phyloP scores from a whole-genome alignment of 2,113 vertebrate species.

The Anthoscopus minutus region DNA sequence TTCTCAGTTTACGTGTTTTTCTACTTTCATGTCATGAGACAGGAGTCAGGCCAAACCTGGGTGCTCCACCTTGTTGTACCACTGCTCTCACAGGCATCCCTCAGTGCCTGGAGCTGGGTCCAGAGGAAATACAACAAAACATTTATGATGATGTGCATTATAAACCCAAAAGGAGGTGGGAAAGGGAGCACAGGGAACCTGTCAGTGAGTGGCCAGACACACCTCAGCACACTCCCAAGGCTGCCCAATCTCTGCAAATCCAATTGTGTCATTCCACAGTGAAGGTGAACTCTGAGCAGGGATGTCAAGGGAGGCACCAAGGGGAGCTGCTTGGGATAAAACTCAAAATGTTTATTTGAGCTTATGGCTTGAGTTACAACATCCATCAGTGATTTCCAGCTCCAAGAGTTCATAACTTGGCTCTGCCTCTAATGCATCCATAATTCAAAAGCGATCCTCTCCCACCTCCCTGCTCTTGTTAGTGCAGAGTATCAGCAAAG shows the following conservation, averaged over 20 bases:
- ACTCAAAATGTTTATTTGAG: not conserved
- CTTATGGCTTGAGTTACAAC: not conserved
- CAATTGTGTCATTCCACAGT: not conserved
- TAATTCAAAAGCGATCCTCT: not conserved
- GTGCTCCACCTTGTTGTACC: no score
- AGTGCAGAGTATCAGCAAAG: not conserved
- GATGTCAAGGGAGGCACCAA: not conserved
- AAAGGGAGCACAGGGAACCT: not conserved
- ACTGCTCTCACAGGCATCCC: not conserved
- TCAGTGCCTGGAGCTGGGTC: not conserved
- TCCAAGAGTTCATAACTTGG: not conserved
- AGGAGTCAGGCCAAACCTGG: not conserved
- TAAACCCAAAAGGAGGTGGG: not conserved
- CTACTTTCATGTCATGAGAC: not conserved
- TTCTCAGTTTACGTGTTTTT: not conserved
- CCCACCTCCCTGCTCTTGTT: not conserved
- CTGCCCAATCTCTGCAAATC: not conserved
- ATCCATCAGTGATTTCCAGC: not conserved
- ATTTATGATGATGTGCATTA: not conserved
- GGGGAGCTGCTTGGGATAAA: not conserved
- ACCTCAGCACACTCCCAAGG: not conserved
- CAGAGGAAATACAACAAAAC: not conserved
- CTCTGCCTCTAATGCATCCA: not conserved
- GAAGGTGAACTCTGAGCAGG: not conserved
- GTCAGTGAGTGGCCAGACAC: not conserved